Evolutionary conservation across 2,113 vertebrate genomes (phyloP).

Genomic region (Psephotus haematonotus): DNA sequence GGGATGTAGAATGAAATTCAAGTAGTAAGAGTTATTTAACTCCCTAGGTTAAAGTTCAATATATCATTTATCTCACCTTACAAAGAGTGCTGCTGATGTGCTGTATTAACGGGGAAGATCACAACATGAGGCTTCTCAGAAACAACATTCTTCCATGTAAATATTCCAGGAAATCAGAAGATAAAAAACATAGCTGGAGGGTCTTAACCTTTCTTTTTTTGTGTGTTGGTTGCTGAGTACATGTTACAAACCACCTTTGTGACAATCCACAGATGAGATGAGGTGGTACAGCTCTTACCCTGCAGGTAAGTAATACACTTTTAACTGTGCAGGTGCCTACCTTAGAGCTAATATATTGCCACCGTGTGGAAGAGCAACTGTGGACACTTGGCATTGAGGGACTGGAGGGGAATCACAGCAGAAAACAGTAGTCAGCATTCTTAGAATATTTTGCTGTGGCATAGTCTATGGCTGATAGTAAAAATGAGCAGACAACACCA

Average conservation of each 20-base stretch:
- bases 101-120: neutral
- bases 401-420: neutral
- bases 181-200: neutral
- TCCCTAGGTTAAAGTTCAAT: neutral
- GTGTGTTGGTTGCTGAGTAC: neutral
- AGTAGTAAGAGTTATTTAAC: neutral
- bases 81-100: neutral
- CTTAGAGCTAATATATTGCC: neutral
- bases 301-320: neutral
- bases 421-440: neutral
- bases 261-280: neutral
- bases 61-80: neutral
- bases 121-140: neutral
- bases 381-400: neutral
- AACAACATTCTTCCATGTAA: neutral
- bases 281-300: neutral
- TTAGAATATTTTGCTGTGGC: neutral
- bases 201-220: neutral
- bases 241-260: neutral
- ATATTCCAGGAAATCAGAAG: neutral
- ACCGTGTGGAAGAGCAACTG: neutral
- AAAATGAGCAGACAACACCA: neutral
- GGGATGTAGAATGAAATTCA: neutral
- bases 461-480: neutral
- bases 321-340: no score